A percentile compares a stretch with the other conserved stretches of the same genome.
Conservation (phyloP, 2,888 invertebrate genomes). For the Pogonocherus hispidulus region DNA sequence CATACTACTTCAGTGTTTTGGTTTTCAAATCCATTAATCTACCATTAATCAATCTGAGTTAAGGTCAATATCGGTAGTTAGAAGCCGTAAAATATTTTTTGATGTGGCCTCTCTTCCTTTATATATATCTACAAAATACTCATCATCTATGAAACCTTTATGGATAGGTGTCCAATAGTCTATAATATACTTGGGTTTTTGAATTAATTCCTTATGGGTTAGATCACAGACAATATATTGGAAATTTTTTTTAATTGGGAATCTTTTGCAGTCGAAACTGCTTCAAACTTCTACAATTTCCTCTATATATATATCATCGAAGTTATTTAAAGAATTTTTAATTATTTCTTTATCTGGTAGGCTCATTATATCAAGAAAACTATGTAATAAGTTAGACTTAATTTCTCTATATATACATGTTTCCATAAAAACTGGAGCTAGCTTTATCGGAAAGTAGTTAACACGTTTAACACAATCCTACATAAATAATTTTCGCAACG, state of each 20-base stretch:
- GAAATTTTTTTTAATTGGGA: constrained; percentile 10
- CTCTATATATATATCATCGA: neutral
- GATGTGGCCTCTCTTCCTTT: neutral
- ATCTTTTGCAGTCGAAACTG: no score
- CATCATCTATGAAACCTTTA: neutral
- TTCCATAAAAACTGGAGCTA: constrained; percentile 20
- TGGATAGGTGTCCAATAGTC: constrained; percentile 2
- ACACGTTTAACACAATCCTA: constrained; percentile 3
- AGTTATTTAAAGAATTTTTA: constrained; percentile 3
- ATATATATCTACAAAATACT: neutral
- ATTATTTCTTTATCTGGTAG: constrained; percentile 1
- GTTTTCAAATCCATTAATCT: no score
- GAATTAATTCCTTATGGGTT: constrained; percentile 5
- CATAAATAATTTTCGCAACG: constrained; percentile 12
- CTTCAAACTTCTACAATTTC: neutral
- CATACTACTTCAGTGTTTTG: no score
- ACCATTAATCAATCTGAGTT: neutral
- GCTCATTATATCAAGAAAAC: neutral
- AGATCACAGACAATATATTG: neutral
- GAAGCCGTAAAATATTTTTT: neutral
- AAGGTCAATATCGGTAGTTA: neutral
- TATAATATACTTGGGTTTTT: constrained; percentile 15
- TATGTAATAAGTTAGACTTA: no score
- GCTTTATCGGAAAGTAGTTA: constrained; percentile 9
- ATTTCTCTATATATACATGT: neutral